Conservation (phyloP, 1,140 invertebrate genomes). For the Cyphomyrmex costatus region DNA sequence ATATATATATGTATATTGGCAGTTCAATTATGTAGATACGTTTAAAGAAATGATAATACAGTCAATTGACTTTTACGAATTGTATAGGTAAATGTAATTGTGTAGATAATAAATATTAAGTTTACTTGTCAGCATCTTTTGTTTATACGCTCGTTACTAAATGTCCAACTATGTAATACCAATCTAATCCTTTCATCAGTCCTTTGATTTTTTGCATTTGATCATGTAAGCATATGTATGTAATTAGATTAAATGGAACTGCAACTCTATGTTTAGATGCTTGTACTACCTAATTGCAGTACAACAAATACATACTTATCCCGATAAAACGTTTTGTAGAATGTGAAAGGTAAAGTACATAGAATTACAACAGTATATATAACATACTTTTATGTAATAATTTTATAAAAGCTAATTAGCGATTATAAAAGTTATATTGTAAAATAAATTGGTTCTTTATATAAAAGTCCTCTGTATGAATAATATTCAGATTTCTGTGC, state of each 20-base stretch:
- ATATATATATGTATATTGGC: conserved; percentile 9
- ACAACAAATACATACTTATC: not conserved
- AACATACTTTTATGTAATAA: not conserved
- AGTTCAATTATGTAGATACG: conserved; percentile 66
- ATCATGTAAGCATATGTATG: not conserved
- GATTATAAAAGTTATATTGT: conserved; percentile 17
- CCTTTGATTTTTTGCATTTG: not conserved
- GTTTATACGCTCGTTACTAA: conserved; percentile 45
- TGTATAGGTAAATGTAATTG: conserved; percentile 67
- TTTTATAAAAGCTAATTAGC: not conserved
- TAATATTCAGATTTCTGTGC: not conserved
- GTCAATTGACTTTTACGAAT: conserved; percentile 68
- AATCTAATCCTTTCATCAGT: not conserved
- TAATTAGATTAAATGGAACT: not conserved
- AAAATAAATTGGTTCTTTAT: conserved; percentile 16
- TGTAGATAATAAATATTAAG: conserved; percentile 66
- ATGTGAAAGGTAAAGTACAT: not conserved
- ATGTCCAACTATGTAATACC: not conserved
- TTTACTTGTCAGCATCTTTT: conserved; percentile 47
- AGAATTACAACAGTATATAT: not conserved
- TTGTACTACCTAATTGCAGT: not conserved
- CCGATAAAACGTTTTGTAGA: not conserved
- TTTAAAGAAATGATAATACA: conserved; percentile 61
- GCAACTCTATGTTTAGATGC: too few species aligned
- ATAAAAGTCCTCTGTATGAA: conserved; percentile 13